phyloP scores from a whole-genome alignment of 2,888 invertebrate species.

The Leptothorax acervorum region DNA sequence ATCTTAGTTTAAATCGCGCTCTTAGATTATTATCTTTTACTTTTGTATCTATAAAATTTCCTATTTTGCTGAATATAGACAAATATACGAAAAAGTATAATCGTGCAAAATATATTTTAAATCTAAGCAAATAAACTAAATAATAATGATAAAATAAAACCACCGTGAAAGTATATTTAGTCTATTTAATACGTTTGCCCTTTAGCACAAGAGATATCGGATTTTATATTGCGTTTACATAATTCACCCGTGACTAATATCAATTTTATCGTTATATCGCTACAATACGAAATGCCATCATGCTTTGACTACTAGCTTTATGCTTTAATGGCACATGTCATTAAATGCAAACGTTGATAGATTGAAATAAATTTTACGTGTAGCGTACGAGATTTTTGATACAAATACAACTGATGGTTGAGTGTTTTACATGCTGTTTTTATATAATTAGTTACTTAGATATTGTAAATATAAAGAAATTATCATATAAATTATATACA shows the following conservation, averaged over 20 bases:
- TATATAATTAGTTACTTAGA: background rate
- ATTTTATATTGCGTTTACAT: background rate
- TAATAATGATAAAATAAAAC: background rate
- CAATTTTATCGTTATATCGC: slow-evolving; percentile 5
- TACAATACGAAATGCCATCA: background rate
- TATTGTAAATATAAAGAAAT: background rate
- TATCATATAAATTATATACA: too few species aligned
- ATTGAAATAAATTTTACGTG: background rate
- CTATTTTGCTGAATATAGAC: background rate
- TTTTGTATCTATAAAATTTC: background rate
- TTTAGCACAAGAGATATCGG: background rate
- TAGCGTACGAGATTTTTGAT: background rate
- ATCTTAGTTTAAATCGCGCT: background rate
- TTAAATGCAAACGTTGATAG: background rate
- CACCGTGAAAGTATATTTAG: background rate
- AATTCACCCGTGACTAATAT: slow-evolving; percentile 3
- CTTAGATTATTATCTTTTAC: background rate
- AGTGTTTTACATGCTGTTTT: background rate
- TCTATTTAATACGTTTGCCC: background rate
- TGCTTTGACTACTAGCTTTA: background rate
- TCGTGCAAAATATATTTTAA: background rate
- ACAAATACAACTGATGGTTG: background rate
- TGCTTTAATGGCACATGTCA: background rate
- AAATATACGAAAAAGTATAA: background rate
- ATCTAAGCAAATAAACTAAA: background rate